A percentile compares a stretch with the other conserved stretches of the same genome.
Conservation (phyloP, 64 coral and sea anemone species). For the Montipora cactus region DNA sequence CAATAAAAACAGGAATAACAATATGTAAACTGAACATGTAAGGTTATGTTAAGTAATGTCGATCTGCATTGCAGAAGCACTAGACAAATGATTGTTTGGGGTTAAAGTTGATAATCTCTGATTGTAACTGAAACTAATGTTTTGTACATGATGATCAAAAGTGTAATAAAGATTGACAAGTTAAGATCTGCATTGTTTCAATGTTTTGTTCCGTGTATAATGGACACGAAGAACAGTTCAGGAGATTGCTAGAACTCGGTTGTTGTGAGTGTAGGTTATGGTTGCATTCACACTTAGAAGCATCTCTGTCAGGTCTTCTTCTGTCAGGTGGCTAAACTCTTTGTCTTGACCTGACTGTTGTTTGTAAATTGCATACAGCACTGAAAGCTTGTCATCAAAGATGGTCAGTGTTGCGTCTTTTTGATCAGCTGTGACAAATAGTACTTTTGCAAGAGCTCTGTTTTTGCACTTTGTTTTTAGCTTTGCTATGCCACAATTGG, state of each 20-base stretch:
- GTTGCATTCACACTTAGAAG: slow-evolving; percentile 66
- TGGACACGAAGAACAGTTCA: slow-evolving; percentile 47
- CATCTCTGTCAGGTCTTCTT: slow-evolving; percentile 71
- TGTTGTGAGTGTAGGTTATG: slow-evolving; percentile 50
- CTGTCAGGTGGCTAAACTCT: slow-evolving; percentile 66
- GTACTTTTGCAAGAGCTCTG: slow-evolving; percentile 45
- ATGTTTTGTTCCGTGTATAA: slow-evolving; percentile 58
- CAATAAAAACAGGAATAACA: slow-evolving; percentile 21
- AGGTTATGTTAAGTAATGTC: slow-evolving; percentile 54
- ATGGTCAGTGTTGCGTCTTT: slow-evolving; percentile 63
- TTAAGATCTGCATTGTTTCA: slow-evolving; percentile 74
- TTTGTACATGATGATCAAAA: slow-evolving; percentile 53
- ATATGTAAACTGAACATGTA: slow-evolving; percentile 52
- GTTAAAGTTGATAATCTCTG: slow-evolving; percentile 60
- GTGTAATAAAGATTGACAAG: slow-evolving; percentile 7
- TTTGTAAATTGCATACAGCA: slow-evolving; percentile 73
- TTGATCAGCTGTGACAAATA: slow-evolving; percentile 48
- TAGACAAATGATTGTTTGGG: slow-evolving; percentile 67
- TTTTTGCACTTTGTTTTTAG: background rate
- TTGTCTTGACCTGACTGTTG: slow-evolving; percentile 43
- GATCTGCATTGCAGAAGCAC: slow-evolving; percentile 47
- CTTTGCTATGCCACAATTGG: slow-evolving; percentile 53
- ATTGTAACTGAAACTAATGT: slow-evolving; percentile 63
- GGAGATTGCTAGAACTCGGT: slow-evolving; percentile 52
- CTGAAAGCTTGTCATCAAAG: slow-evolving; percentile 28